Base-by-base conservation (phyloP, 2,888 invertebrate species). In the Ctena decussata region DNA sequence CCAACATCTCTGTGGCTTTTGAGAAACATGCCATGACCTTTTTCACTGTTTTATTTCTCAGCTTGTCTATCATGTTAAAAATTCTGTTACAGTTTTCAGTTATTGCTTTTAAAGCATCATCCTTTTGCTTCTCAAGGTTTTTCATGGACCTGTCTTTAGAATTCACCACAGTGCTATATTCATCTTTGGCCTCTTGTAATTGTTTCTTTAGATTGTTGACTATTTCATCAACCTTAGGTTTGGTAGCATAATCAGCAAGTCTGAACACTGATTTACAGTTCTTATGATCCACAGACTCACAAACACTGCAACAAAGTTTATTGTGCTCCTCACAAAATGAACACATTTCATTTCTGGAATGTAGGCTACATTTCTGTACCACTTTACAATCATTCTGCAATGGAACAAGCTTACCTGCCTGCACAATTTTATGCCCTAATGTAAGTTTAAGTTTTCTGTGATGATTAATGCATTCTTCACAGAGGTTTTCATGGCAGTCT, bases 271-370 rank as follows among this genome's bases (percentile, higher is more conserved):
- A 32, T 30, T 32, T 35, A 35, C 65, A 65, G 30, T 65, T 35
- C 18, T 65, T 65, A n/a, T 65, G 65, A 65, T 65, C 65, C 1
- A 65, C 65, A 65, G 65, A 65, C 35, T 65, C 35, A 35, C 65
- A 65, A 35, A 65, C 30, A 65, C 21, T 65, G 35, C 65, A 65
- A 21, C 65, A 65, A 12, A 65, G 35, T 35, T 65, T 65, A 21
- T 65, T 30, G 35, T 65, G 65, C 18, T 65, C 35, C 35, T 65
- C 65, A 35, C 65, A 65, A 35, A 65, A 65, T 2, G 65, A 65
- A 35, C 65, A 65, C 35, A 65, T 30, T 18, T 35, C 65, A 35
- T 35, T 30, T 32, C 35, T 30, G 3, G 65, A 65, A 65, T 65
- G 65, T 24, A 65, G 18, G 18, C 1, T 1, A 65, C 65, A 65